A percentile compares a stretch with the other conserved stretches of the same genome.
Conservation (phyloP, 2,797 vertebrate genomes). For the Pteronotus mesoamericanus region DNA sequence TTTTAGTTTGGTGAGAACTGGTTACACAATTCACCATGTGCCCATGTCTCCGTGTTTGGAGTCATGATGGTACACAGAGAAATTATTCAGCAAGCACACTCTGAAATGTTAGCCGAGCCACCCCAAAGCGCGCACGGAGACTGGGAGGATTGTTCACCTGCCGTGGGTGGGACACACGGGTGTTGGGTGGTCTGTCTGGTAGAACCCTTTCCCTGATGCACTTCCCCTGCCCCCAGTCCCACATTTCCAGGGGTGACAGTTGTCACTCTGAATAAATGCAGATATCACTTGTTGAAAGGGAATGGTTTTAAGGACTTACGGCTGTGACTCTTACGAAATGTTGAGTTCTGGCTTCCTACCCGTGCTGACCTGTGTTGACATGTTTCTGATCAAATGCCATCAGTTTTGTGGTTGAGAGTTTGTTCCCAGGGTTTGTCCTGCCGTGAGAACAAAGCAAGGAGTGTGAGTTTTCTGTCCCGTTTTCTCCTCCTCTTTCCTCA, state of each 20-base stretch:
- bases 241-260: background rate
- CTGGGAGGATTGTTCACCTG: background rate
- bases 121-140: background rate
- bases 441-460: background rate
- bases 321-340: background rate
- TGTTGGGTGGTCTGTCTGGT: background rate
- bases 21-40: background rate
- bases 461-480: background rate
- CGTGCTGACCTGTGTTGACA: background rate
- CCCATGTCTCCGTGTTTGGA: background rate
- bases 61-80: background rate
- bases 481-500: background rate
- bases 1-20: background rate
- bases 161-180: constrained; percentile 41
- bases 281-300: background rate
- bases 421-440: background rate
- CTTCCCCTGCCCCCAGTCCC: rapidly evolving
- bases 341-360: background rate
- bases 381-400: constrained; percentile 14
- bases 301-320: background rate
- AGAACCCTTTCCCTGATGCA: background rate
- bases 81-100: constrained; percentile 32
- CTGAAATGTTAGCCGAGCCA: constrained; percentile 28
- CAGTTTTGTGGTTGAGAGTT: background rate
- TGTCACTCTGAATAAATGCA: background rate